Conservation (phyloP, 2,888 invertebrate species). For the Lepidonotus clava region DNA sequence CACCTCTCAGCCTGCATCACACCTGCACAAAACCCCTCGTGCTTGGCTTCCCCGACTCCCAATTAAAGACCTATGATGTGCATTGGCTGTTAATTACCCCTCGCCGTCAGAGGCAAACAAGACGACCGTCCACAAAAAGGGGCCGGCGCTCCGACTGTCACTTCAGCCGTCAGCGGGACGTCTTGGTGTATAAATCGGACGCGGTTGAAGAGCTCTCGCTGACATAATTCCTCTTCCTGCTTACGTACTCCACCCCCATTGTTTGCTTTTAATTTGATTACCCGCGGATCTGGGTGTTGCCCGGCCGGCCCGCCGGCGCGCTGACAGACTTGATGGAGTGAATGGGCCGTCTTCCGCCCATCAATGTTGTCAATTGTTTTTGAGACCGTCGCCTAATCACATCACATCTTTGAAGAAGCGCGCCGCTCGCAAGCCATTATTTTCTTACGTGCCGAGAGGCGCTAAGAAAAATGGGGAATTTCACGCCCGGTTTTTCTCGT, state of each 20-base stretch:
- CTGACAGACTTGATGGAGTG: constrained; percentile 48
- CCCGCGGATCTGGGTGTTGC: constrained; percentile 5
- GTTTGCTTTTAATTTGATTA: constrained; percentile 50
- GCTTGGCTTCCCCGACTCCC: background rate
- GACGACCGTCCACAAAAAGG: background rate
- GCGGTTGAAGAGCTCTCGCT: background rate
- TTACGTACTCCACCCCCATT: background rate
- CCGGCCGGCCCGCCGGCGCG: background rate
- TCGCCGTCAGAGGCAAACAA: constrained; percentile 29
- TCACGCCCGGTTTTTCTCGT: constrained; percentile 43
- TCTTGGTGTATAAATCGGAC: background rate
- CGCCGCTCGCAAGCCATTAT: constrained; percentile 33
- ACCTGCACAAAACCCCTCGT: background rate
- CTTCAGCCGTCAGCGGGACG: constrained; percentile 27
- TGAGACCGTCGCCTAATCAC: constrained; percentile 37
- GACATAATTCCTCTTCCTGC: constrained; percentile 44
- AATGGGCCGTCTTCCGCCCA: constrained; percentile 41
- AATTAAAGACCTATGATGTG: constrained; percentile 45
- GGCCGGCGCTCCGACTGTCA: background rate
- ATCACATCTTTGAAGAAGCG: constrained; percentile 22
- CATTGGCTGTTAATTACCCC: constrained; percentile 27
- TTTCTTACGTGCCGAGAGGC: constrained; percentile 45
- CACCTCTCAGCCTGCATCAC: background rate
- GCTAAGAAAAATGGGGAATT: constrained; percentile 49
- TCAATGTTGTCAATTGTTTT: constrained; percentile 53